Base-by-base conservation (phyloP, 2,113 vertebrate species). In the Fukomys damarensis region DNA sequence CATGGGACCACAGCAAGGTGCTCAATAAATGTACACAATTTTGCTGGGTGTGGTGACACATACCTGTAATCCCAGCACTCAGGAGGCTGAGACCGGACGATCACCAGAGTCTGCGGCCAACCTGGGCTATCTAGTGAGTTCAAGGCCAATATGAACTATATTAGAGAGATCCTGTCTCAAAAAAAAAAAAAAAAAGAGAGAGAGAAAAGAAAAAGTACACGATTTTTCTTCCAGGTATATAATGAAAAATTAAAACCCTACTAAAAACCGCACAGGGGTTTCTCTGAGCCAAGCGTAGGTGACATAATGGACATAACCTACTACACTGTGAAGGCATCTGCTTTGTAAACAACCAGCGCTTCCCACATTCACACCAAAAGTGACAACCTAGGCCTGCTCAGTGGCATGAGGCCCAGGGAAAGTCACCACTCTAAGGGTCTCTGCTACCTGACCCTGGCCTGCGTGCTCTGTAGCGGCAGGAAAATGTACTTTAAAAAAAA, bases 351-450 rank as follows among this genome's bases (percentile, higher is more conserved):
- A n/a, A 4, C n/a, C 56, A 41, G 38, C 16, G 6, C 63, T 14
- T 1, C 0, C 66, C 65, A 28, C 0, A 0, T 30, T 72, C 54
- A 58, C 13, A 56, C n/a, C n/a, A 35, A 10, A 41, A 38, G 26
- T 2, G n/a, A 94, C 49, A 76, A 30, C 24, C n/a, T 0, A 9
- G 17, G 22, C 7, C 41, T 32, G 10, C 17, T 28, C 10, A 19
- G 54, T 41, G 13, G 30, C 2, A 0, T 22, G 35, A 19, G 70
- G 35, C 20, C 65, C 76, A 30, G 2, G 3, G 38, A 76, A 61
- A 68, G 43, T 79, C 83, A 38, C 7, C 32, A 14, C 22, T 72
- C 4, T 2, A 46, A 7, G 52, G 28, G 3, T 12, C 54, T 58
- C 41, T n/a, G 41, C 30, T 54, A 49, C 70, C 72, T 72, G 80